These are phyloP conservation scores for Ormyrus rosae DNA, from an alignment of 2,888 invertebrate species.

Conservation along the genomic window DNA sequence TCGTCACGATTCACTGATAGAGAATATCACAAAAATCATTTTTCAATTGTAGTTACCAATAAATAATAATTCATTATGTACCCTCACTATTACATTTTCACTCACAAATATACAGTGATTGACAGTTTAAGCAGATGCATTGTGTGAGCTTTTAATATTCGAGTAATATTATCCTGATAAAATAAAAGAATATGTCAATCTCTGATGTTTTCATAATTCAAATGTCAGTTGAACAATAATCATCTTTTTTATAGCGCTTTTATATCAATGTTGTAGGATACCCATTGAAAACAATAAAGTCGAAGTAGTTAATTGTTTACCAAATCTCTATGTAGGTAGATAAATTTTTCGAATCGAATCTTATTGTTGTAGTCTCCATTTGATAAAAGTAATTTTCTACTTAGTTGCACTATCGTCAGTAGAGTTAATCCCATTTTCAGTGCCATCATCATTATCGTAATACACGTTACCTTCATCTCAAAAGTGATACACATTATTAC, in stretches of 20 bases:
- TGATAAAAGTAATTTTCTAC: constrained; percentile 12
- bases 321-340: constrained; percentile 30
- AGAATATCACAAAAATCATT: constrained; percentile 34
- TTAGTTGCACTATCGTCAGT: constrained; percentile 21
- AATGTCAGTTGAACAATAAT: constrained; percentile 24
- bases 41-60: constrained; percentile 37
- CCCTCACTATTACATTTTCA: constrained; percentile 37
- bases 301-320: constrained; percentile 25
- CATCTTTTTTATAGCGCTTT: constrained; percentile 25
- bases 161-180: no score
- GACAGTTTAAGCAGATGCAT: constrained; percentile 4
- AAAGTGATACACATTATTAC: no score
- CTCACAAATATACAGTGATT: constrained; percentile 44
- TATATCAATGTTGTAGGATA: constrained; percentile 26
- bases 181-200: constrained; percentile 26
- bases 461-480: no score
- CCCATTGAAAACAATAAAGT: constrained; percentile 4
- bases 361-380: constrained; percentile 39
- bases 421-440: constrained; percentile 9
- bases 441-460: constrained; percentile 14
- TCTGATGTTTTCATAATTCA: constrained; percentile 23
- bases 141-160: no score
- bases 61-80: constrained; percentile 4
- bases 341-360: constrained; percentile 14
- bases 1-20: constrained; percentile 46